Evolutionary conservation across 2,797 vertebrate genomes (phyloP).

Genomic region (Lacerta agilis): DNA sequence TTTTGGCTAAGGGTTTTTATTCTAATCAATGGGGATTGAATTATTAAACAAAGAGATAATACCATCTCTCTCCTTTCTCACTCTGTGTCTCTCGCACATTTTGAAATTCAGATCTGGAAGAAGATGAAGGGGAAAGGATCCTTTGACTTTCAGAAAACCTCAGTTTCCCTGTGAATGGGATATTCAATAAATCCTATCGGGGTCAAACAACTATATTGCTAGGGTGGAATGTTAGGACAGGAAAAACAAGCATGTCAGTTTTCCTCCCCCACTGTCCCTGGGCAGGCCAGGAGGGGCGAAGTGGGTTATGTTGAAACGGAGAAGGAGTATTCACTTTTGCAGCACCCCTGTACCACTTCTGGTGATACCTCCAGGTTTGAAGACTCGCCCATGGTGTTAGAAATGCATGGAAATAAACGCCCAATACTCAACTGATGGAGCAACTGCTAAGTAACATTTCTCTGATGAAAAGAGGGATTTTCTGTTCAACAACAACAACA

Average conservation of each 20-base stretch:
- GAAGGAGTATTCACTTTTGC: too few species aligned
- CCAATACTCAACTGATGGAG: not conserved
- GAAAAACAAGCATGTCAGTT: not conserved
- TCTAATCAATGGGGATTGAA: slow-evolving; percentile 13
- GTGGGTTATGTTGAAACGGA: too few species aligned
- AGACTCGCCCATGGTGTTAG: not conserved
- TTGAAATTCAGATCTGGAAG: not conserved
- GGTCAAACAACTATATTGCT: not conserved
- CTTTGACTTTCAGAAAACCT: slow-evolving; percentile 1
- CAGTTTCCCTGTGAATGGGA: not conserved
- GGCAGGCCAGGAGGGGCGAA: too few species aligned
- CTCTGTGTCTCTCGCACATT: not conserved
- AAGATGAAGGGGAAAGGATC: not conserved
- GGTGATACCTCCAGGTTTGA: too few species aligned
- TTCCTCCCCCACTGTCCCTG: not conserved
- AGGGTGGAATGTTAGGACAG: not conserved
- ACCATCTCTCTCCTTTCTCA: not conserved
- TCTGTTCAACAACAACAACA: too few species aligned
- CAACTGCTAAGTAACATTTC: not conserved
- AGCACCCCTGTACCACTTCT: too few species aligned
- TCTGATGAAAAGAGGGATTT: too few species aligned
- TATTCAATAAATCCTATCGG: not conserved
- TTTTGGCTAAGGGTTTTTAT: slow-evolving; percentile 19
- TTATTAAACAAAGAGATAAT: slow-evolving; percentile 30
- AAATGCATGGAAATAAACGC: not conserved